These are phyloP conservation scores for Marmota monax DNA, from an alignment of 2,113 vertebrate genomes.

Conservation along the genomic window DNA sequence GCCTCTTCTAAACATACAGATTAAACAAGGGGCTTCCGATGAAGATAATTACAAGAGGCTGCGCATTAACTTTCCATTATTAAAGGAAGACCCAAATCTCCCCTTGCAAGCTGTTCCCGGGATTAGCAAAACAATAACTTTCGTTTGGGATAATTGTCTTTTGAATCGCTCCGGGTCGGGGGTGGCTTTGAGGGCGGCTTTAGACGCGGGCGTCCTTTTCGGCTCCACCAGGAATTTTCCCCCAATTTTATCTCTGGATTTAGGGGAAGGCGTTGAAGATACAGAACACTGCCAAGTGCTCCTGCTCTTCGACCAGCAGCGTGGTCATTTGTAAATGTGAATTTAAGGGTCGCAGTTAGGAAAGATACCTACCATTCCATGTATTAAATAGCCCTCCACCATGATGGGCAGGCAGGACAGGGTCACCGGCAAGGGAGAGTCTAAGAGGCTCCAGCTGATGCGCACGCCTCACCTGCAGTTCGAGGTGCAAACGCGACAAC, in stretches of 20 bases:
- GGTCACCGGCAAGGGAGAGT: no score
- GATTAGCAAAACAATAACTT: constrained; percentile 93
- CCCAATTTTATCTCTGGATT: constrained; percentile 57
- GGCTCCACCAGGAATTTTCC: constrained; percentile 46
- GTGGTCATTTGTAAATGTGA: neutral
- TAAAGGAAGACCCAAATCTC: constrained; percentile 92
- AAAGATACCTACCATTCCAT: neutral
- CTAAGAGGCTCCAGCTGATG: neutral
- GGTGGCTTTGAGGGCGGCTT: constrained; percentile 67
- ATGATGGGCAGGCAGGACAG: no score
- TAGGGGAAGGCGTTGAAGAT: neutral
- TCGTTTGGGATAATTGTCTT: constrained; percentile 90
- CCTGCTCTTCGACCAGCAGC: neutral
- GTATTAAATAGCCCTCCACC: neutral
- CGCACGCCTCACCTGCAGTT: no score
- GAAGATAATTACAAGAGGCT: constrained; percentile 91
- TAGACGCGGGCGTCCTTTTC: constrained; percentile 61
- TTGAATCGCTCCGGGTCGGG: constrained; percentile 78
- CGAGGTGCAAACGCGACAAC: accelerated
- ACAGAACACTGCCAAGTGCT: no score
- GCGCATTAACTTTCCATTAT: constrained; percentile 90
- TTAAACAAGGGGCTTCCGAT: constrained; percentile 89
- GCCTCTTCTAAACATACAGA: constrained; percentile 84
- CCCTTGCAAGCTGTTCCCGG: constrained; percentile 88
- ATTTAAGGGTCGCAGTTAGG: neutral